Conservation (phyloP, 2,888 invertebrate species). For the Loripinus fragilis region DNA sequence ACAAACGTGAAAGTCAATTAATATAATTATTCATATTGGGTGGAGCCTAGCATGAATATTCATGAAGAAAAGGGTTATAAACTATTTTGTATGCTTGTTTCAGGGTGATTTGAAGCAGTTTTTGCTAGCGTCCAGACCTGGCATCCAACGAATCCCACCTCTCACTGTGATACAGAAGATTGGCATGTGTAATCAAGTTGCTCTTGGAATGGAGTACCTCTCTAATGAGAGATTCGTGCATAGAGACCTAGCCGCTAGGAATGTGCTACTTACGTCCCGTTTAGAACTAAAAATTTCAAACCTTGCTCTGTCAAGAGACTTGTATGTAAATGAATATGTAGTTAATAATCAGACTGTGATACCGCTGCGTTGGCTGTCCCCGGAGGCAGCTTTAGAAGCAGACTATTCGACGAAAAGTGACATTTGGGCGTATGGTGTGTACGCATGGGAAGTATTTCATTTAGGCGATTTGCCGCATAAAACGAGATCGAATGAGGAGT, state of each 20-base stretch:
- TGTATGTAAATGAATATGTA: slow-evolving; percentile 95
- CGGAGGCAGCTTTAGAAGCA: slow-evolving; percentile 94
- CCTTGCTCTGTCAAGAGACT: slow-evolving; percentile 91
- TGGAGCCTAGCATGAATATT: too few species aligned
- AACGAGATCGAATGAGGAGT: slow-evolving; percentile 90
- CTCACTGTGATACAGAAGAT: slow-evolving; percentile 85
- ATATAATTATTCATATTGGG: too few species aligned
- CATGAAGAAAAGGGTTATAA: too few species aligned
- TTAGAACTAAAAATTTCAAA: slow-evolving; percentile 92
- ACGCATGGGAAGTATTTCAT: slow-evolving; percentile 95
- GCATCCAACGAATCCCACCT: slow-evolving; percentile 85
- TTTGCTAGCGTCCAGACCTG: slow-evolving; percentile 83
- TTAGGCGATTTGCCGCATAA: slow-evolving; percentile 91
- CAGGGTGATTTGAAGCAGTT: slow-evolving; percentile 95
- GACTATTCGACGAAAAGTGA: slow-evolving; percentile 97
- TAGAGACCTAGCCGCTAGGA: slow-evolving; percentile 95
- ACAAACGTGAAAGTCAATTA: too few species aligned
- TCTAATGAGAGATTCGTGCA: slow-evolving; percentile 92
- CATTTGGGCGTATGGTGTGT: slow-evolving; percentile 94
- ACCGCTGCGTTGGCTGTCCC: slow-evolving; percentile 94
- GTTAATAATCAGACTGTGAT: slow-evolving; percentile 86
- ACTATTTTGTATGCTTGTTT: too few species aligned
- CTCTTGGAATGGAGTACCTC: slow-evolving; percentile 91
- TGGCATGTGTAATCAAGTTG: slow-evolving; percentile 87
- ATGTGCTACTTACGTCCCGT: slow-evolving; percentile 92